Percentiles rank a stretch among this genome's conserved stretches.
phyloP scores from a whole-genome alignment of 1,140 invertebrate genomes.

The Drosophila ironensis region DNA sequence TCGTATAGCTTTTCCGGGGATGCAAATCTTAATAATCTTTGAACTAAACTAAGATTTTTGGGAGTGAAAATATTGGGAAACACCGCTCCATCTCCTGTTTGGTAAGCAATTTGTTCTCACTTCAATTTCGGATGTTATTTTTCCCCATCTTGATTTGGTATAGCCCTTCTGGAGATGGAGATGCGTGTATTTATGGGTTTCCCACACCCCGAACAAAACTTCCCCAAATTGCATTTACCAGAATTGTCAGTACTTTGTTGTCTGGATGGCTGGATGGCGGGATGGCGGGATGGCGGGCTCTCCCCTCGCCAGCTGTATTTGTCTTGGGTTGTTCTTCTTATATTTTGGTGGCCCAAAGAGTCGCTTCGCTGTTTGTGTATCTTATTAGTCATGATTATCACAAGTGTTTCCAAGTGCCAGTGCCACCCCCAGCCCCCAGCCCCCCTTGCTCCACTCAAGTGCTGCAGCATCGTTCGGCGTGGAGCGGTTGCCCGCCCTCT shows the following conservation, averaged over 20 bases:
- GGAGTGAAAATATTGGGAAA: too few species aligned
- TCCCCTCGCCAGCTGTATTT: conserved; percentile 38
- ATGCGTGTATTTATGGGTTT: too few species aligned
- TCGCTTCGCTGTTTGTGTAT: conserved; percentile 48
- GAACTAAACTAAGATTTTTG: too few species aligned
- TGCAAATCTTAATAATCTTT: too few species aligned
- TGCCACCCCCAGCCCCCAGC: neutral
- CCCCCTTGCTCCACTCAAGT: conserved; percentile 2
- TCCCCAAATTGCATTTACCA: conserved; percentile 23
- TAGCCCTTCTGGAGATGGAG: too few species aligned
- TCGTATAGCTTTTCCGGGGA: too few species aligned
- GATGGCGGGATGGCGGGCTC: too few species aligned
- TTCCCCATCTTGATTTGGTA: conserved; percentile 13
- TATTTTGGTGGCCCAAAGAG: conserved; percentile 9
- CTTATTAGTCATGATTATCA: conserved; percentile 80
- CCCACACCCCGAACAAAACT: neutral
- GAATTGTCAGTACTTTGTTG: conserved; percentile 19
- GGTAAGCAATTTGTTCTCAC: neutral
- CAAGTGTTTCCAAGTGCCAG: conserved; percentile 69
- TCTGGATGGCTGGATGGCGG: neutral
- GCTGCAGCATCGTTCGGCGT: conserved; percentile 32
- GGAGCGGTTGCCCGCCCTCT: too few species aligned
- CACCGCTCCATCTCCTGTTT: neutral
- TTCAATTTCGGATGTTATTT: conserved; percentile 4
- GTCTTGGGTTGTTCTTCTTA: conserved; percentile 29